These are phyloP conservation scores for Hypanus sabinus DNA, from an alignment of 2,113 vertebrate species.

Conservation along the genomic window DNA sequence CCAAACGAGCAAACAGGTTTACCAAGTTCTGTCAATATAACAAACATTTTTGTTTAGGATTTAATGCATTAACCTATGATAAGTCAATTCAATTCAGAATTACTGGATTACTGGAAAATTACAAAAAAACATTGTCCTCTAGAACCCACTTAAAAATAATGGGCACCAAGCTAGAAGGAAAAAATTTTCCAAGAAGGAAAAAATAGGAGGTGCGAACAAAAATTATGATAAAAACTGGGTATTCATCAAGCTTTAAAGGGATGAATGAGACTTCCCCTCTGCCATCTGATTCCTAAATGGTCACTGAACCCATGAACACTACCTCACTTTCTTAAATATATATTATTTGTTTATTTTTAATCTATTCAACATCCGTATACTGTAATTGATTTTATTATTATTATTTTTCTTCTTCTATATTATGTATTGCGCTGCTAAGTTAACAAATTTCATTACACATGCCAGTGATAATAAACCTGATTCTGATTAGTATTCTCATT, in stretches of 20 bases:
- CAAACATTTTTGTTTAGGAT: conserved; percentile 38
- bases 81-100: neutral
- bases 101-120: neutral
- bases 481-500: neutral
- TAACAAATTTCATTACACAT: too few species aligned
- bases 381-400: too few species aligned
- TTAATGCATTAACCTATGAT: neutral
- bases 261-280: neutral
- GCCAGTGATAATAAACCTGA: too few species aligned
- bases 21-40: conserved; percentile 72
- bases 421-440: too few species aligned
- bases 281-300: too few species aligned
- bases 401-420: too few species aligned
- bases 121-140: neutral
- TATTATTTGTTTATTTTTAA: too few species aligned
- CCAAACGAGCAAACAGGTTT: conserved; percentile 90
- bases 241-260: neutral
- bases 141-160: neutral
- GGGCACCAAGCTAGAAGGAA: neutral
- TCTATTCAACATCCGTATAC: too few species aligned
- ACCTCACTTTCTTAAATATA: too few species aligned
- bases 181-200: neutral
- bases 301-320: too few species aligned
- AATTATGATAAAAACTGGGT: neutral
- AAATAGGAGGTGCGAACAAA: neutral